phyloP scores from a whole-genome alignment of 2,113 vertebrate genomes.

The Grantiella picta region DNA sequence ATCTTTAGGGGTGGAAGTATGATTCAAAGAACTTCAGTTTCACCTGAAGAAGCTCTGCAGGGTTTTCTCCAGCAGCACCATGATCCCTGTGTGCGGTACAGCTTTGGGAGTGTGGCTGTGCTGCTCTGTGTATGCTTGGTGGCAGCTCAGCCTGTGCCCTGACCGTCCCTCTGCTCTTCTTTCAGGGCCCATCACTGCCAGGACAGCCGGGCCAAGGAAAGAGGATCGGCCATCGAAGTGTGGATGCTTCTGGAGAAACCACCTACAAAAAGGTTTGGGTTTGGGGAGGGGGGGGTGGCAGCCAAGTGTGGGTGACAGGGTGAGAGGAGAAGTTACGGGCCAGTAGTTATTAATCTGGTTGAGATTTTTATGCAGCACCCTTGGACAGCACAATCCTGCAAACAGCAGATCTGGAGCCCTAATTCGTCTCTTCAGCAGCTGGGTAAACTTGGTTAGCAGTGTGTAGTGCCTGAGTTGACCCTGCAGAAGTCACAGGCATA shows the following conservation, averaged over 20 bases:
- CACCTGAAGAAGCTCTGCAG: not conserved
- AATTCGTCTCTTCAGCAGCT: not conserved
- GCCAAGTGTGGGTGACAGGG: not conserved
- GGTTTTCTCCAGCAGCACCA: not conserved
- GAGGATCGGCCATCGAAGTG: slow-evolving; percentile 91
- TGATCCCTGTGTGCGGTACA: not conserved
- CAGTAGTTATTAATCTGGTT: not conserved
- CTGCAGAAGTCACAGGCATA: not conserved
- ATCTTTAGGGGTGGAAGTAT: not conserved
- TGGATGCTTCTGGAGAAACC: slow-evolving; percentile 96
- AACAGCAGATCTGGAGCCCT: not conserved
- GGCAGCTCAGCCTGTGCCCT: not conserved
- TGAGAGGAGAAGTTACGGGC: not conserved
- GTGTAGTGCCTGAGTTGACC: not conserved
- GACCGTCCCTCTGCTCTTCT: not conserved
- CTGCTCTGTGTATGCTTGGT: not conserved
- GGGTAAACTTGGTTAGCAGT: not conserved
- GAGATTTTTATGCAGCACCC: not conserved
- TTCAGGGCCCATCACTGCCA: slow-evolving; percentile 79
- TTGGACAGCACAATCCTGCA: not conserved
- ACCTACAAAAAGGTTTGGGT: slow-evolving; percentile 93
- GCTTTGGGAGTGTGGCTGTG: accelerated
- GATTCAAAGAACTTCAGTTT: not conserved
- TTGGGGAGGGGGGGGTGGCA: not conserved
- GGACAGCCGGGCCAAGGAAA: slow-evolving; percentile 84